These are phyloP conservation scores for Gymnothorax javanicus DNA, from an alignment of 2,797 vertebrate genomes.

Conservation along the genomic window DNA sequence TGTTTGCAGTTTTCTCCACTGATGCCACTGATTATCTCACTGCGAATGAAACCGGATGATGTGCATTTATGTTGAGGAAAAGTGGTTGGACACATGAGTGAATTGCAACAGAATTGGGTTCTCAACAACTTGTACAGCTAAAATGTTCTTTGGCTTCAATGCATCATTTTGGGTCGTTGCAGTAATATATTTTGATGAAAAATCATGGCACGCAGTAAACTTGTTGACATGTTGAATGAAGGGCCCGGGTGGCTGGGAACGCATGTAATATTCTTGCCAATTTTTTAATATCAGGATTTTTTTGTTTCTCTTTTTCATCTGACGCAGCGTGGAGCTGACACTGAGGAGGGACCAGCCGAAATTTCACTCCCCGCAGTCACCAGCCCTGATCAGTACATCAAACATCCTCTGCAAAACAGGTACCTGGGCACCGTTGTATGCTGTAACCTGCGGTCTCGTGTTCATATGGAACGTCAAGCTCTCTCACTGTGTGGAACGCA, in stretches of 20 bases:
- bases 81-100: background rate
- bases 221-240: background rate
- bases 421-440: slow-evolving; percentile 44
- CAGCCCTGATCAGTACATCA: slow-evolving; percentile 75
- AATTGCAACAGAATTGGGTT: background rate
- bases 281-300: background rate
- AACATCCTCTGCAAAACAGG: slow-evolving; percentile 83
- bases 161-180: background rate
- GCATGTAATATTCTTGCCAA: background rate
- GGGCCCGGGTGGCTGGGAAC: background rate
- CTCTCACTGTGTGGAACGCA: background rate
- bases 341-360: slow-evolving; percentile 66
- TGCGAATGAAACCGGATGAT: background rate
- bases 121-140: background rate
- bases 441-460: background rate
- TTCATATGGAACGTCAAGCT: background rate
- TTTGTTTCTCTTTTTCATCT: slow-evolving; percentile 26
- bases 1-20: background rate
- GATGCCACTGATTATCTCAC: background rate
- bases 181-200: background rate
- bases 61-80: background rate
- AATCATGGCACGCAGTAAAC: background rate
- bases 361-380: slow-evolving; percentile 61
- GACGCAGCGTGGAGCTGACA: slow-evolving; percentile 68
- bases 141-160: background rate